phyloP scores from a whole-genome alignment of 2,113 vertebrate species.

The Gnathonemus echidnorhynchus region DNA sequence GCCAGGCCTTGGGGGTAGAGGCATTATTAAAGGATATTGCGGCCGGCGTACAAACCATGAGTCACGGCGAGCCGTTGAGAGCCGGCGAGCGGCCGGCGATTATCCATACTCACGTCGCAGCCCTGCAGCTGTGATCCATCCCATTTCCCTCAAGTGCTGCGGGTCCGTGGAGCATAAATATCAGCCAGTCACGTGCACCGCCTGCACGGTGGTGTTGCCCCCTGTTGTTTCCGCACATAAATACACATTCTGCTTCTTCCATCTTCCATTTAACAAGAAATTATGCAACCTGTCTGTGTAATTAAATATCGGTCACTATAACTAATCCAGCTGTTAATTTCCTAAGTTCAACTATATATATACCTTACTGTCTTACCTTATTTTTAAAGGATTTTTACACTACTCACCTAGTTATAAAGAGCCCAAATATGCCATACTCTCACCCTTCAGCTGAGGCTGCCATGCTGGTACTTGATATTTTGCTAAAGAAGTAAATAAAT shows the following conservation, averaged over 20 bases:
- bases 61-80: background rate
- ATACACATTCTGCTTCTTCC: background rate
- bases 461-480: background rate
- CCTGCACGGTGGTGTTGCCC: background rate
- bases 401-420: background rate
- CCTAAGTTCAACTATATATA: background rate
- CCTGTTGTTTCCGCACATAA: background rate
- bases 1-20: background rate
- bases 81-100: background rate
- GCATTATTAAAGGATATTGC: constrained; percentile 10
- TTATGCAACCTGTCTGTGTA: background rate
- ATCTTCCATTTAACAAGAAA: background rate
- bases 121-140: background rate
- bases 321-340: background rate
- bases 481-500: background rate
- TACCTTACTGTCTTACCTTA: background rate
- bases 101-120: background rate
- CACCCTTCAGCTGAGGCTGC: background rate
- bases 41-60: background rate
- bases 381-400: background rate
- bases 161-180: background rate
- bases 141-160: background rate
- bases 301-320: background rate
- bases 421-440: background rate
- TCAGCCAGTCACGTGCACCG: background rate